A percentile compares a stretch with the other conserved stretches of the same genome.
Conservation (phyloP, 1,140 invertebrate genomes). For the Thereuonema tuberculata region DNA sequence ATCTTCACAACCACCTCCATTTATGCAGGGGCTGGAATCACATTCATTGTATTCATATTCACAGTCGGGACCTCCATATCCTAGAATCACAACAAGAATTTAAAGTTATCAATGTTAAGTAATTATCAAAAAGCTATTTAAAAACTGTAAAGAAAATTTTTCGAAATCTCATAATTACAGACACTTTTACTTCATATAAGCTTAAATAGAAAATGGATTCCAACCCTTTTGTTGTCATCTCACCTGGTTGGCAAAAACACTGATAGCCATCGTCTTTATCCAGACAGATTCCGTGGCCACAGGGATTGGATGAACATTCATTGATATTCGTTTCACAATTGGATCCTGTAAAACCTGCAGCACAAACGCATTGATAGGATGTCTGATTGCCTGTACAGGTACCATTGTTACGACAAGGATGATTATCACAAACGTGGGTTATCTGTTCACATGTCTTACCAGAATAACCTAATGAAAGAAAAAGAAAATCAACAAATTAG, state of each 20-base stretch:
- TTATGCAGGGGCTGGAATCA: slow-evolving; percentile 43
- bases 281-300: slow-evolving; percentile 35
- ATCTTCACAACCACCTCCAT: slow-evolving; percentile 23
- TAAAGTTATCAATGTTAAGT: slow-evolving; percentile 12
- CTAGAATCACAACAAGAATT: slow-evolving; percentile 13
- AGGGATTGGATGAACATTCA: slow-evolving; percentile 33
- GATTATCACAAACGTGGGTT: slow-evolving; percentile 22
- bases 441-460: slow-evolving; percentile 20
- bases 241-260: slow-evolving; percentile 35
- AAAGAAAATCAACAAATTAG: neutral
- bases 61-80: slow-evolving; percentile 18
- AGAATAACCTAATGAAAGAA: slow-evolving; percentile 17
- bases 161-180: too few relatives aligned
- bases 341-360: slow-evolving; percentile 29
- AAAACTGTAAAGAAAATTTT: too few relatives aligned
- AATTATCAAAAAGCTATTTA: too few relatives aligned
- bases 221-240: too few relatives aligned
- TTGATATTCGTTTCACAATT: slow-evolving; percentile 31
- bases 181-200: too few relatives aligned
- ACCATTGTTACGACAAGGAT: slow-evolving; percentile 31
- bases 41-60: slow-evolving; percentile 29
- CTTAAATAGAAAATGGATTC: too few relatives aligned
- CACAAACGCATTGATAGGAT: slow-evolving; percentile 29
- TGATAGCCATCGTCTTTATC: slow-evolving; percentile 31
- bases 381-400: slow-evolving; percentile 29